These are phyloP conservation scores for Apodemia mormo DNA, from an alignment of 2,888 invertebrate species.

Conservation along the genomic window DNA sequence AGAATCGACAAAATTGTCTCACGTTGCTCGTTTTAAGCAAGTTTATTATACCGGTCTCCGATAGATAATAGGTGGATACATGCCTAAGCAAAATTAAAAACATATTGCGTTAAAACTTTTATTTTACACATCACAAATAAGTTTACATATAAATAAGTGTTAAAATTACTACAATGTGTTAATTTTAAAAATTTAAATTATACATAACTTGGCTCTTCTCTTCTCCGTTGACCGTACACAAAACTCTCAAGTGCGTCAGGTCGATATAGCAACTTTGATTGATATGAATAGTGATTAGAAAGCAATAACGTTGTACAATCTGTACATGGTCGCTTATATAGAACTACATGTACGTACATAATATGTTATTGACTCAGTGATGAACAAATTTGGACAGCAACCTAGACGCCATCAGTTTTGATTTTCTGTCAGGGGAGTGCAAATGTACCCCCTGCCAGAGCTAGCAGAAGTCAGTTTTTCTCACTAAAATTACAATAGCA, in stretches of 20 bases:
- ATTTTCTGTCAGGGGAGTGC: too few relatives aligned
- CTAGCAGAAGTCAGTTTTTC: too few relatives aligned
- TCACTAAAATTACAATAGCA: too few relatives aligned
- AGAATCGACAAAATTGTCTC: not conserved
- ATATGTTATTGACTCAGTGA: too few relatives aligned
- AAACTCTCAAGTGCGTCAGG: not conserved
- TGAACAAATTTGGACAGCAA: too few relatives aligned
- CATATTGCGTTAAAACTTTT: conserved; percentile 19
- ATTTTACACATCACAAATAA: conserved; percentile 25
- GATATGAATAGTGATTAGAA: too few relatives aligned
- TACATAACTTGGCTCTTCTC: conserved; percentile 14
- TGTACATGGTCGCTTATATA: too few relatives aligned
- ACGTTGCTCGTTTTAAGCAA: not conserved
- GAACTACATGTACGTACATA: too few relatives aligned
- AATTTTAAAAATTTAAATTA: not conserved
- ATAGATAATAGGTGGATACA: not conserved
- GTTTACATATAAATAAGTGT: conserved; percentile 21
- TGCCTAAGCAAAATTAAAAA: not conserved
- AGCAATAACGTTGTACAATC: too few relatives aligned
- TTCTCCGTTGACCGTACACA: not conserved
- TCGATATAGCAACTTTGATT: not conserved
- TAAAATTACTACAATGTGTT: conserved; percentile 15
- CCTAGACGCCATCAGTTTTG: too few relatives aligned
- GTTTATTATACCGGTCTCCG: not conserved
- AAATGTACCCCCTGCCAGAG: too few relatives aligned